Conservation (phyloP, 2,797 vertebrate species). For the Eulemur rubriventer region DNA sequence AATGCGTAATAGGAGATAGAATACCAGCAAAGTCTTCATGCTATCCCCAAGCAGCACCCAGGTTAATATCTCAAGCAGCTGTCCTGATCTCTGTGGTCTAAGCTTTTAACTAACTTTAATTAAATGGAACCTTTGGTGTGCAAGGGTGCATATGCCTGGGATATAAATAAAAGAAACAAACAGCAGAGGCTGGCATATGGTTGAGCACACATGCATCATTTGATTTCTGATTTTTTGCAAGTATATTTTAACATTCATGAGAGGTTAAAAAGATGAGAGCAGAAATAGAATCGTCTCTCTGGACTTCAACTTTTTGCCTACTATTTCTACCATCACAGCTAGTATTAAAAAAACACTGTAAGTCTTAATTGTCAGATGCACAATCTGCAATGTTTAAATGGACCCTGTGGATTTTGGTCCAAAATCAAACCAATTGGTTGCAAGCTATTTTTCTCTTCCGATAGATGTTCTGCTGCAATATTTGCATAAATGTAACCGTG, state of each 20-base stretch:
- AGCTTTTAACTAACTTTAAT: conserved; percentile 84
- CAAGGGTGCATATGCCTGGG: conserved; percentile 75
- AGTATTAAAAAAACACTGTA: conserved; percentile 58
- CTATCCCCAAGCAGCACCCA: conserved; percentile 40
- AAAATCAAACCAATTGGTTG: conserved; percentile 84
- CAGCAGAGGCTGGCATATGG: conserved; percentile 78
- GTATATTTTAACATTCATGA: conserved; percentile 83
- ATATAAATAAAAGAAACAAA: conserved; percentile 85
- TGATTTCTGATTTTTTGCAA: conserved; percentile 74
- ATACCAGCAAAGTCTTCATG: conserved; percentile 58
- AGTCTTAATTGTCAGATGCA: conserved; percentile 84
- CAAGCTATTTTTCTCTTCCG: conserved; percentile 83
- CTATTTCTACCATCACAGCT: conserved; percentile 70
- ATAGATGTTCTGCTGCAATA: conserved; percentile 84
- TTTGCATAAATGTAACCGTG: conserved; percentile 89
- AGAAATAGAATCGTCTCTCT: conserved; percentile 79
- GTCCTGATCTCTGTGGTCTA: conserved; percentile 82
- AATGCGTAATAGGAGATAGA: conserved; percentile 60
- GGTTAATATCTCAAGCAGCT: conserved; percentile 81
- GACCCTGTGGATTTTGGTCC: conserved; percentile 86
- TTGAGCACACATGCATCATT: conserved; percentile 70
- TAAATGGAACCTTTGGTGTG: conserved; percentile 83
- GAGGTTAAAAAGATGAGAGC: conserved; percentile 73
- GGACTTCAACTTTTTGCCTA: conserved; percentile 79
- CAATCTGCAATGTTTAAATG: conserved; percentile 84